Base-by-base conservation (phyloP, 2,888 invertebrate genomes). In the Heterodera filipjevi region DNA sequence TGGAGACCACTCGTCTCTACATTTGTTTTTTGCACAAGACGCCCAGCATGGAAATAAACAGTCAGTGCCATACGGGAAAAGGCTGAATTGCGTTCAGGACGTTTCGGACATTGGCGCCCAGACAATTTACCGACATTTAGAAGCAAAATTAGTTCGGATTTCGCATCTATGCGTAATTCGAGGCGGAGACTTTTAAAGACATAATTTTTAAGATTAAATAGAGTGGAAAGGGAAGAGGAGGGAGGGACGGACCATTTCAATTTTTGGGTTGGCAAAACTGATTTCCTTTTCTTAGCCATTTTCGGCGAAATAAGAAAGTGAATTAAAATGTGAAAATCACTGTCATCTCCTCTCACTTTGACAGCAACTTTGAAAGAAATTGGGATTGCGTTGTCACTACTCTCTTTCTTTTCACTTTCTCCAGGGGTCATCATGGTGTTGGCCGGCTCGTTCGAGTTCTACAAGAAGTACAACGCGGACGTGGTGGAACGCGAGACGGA, bases 1-100 rank as follows among this genome's bases (percentile, higher is more conserved):
- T 99, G 80, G 95, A 96, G 89, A 99, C 99, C n/a, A 95, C 96
- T 10, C 94, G 95, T 90, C 93, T 98, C 92, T 99, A 96, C 90
- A 95, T 94, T 90, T 95, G 93, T 89, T 97, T 95, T 90, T 94
- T 98, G 90, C 94, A 95, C 89, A 96, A 96, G 91, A 96, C 96
- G 12, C 95, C 96, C 0, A 94, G 94, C 82, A 97, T 98, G 95
- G 93, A 94, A 76, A 91, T 98, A 73, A 97, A 96, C 91, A 92
- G 98, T 91, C 85, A 86, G 90, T 86, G 76, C 64, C 27, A 49
- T 8, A 19, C 46, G 49, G 16, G 19, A 44, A 44, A 44, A 44
- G 22, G 53, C 2, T 16, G 19, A 22, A 22, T 12, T 16, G 53
- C 16, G 53, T 53, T 16, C 19, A 22, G 53, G 0, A 6, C 22